Evolutionary conservation across 1,140 invertebrate genomes (phyloP), one percentile per base, ranked within the genome.

Genomic region (Drosophila mojavensis): DNA sequence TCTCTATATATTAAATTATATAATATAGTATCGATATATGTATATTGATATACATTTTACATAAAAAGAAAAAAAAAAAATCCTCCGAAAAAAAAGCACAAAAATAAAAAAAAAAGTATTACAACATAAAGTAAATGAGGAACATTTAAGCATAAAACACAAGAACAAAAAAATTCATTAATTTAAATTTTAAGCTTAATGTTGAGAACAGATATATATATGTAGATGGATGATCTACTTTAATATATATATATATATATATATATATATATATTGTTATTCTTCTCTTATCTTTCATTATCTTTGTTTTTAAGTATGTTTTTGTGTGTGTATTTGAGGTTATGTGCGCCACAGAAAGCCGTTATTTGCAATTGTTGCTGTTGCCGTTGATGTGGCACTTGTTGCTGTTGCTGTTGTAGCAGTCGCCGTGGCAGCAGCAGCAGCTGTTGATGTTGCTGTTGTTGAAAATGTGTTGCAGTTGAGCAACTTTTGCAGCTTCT

Each of bases 101-200:
- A 82, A 79, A 70, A 78, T 36, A 62, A 50, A 61, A 78, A 75
- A 79, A 69, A 75, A 24, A 24, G 20, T 24, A 66, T 51, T 78
- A 82, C 70, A 79, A 88, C 79, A 86, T 79, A 79, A 78, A 66
- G 45, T 84, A 33, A 66, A 33, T 79, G 82, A 85, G 82, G 82
- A 85, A 85, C 83, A 86, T 79, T 75, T 70, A 60, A 71, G 43
- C 39, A 60, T 71, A 75, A 71, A 70, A 60, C 9, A 17, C 20
- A 33, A 30, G 63, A 75, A 54, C 64, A 68, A 39, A 80, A 85
- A 81, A 82, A 67, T 11, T 24, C 20, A 47, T 41, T 65, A 54
- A 51, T 71, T 33, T 55, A 62, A 58, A 41, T 26, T 9, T 50
- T 50, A 50, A 26, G 24, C 20, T 66, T 66, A 65, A 48, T 51